Base-by-base conservation (phyloP, 1,140 invertebrate species). In the Brachionus sp. region DNA sequence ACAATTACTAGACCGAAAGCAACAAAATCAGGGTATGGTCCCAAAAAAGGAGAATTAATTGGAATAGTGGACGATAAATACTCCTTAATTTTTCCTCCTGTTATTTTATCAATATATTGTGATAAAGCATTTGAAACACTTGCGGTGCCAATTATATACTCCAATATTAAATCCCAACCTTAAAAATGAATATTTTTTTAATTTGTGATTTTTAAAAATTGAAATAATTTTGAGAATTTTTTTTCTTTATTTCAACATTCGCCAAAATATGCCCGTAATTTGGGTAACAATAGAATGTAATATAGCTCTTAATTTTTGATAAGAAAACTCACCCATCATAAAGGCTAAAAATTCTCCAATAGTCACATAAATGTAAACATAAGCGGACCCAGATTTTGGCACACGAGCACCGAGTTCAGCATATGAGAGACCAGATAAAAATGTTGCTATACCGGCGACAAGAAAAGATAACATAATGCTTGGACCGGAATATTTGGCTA, bases 311-410 rank as follows among this genome's bases (percentile, higher is more conserved):
- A 29, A 29, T 2, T 29, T 29, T 29, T 29, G 29, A 29, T 3
- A 29, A 4, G 9, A 9, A 16, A 39, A 16, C 7, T 44, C 44
- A 75, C 70, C 95, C 84, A 96, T 95, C 57, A 95, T 92, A 85
- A 95, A 96, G 0, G 94, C 95, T 93, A 93, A 95, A 86, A 95
- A 94, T 88, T 96, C 95, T 12, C 95, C 94, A 73, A 95, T 91
- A 50, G 93, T 82, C 33, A 73, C 84, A 62, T 86, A 86, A 12
- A 84, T 77, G 68, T 86, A 87, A 3, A 85, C 84, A 86, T 96
- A 96, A 1, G 94, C 94, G 6, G 93, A 95, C 3, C 95, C 95
- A 16, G 94, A 93, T 89, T 94, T 93, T 0, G 95, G 95, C 70
- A 95, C 92, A 57, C 93, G 91, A 0, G 95, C 94, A 0, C 95